Evolutionary conservation across 1,140 invertebrate species (phyloP), one percentile per base, ranked within the genome.

Genomic region (Rhizoglyphus robini): DNA sequence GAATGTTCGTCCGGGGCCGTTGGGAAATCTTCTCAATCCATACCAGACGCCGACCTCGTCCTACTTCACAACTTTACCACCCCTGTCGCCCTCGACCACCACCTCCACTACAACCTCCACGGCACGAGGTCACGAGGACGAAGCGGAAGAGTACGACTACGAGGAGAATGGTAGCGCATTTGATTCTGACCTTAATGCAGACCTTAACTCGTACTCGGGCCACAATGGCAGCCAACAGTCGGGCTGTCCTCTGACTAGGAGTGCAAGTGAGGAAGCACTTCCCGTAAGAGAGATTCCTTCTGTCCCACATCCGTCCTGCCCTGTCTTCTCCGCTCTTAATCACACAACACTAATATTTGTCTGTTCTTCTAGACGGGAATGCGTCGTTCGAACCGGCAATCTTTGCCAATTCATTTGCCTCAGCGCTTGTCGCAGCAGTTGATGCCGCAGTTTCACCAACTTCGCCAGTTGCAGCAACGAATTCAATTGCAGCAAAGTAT

Each of bases 261-360:
- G 86, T 84, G 88, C 86, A 79, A 89, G 86, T 85, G 87, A 88
- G 79, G 86, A 88, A 77, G 81, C 83, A 75, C 81, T 87, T 75
- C 81, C 84, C 31, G 66, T 67, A 67, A 67, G 66, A 59, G 4
- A 65, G 13, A 18, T 32, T 65, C 27, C 41, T 30, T n/a, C 25
- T 61, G 15, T 34, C 18, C 18, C 48, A 49, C n/a, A 20, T 49
- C n/a, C 25, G 18, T 49, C 4, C n/a, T 11, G 8, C 8, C n/a
- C 8, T 41, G n/a, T 41, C 38, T 41, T 41, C n/a, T n/a, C 23
- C 3, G 18, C 8, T 46, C 41, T 46, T 2, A 23, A 58, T 58
- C 29, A n/a, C n/a, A n/a, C n/a, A 46, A 15, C 23, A 23, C 41
- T 46, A 46, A 15, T 46, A 46, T 23, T 1, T 3, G 15, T 60